Evolutionary conservation across 2,888 invertebrate species (phyloP).

Genomic region (Noctua janthina): DNA sequence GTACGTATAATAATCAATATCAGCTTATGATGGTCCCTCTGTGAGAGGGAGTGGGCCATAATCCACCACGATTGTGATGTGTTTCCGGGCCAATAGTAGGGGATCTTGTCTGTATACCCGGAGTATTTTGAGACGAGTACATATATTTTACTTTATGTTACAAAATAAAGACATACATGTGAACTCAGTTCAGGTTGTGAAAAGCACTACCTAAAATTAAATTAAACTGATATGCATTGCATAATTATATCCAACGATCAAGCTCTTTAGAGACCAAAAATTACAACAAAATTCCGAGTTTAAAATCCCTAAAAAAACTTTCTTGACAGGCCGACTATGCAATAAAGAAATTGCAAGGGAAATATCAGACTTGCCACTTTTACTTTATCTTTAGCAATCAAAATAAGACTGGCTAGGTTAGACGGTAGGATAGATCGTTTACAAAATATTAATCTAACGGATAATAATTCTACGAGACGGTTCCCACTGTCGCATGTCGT

Average conservation of each 20-base stretch:
- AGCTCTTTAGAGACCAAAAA: neutral
- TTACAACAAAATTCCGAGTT: neutral
- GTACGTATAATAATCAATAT: constrained; percentile 66
- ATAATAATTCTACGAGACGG: neutral
- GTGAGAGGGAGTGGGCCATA: neutral
- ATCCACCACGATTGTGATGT: neutral
- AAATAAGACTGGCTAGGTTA: too few species aligned
- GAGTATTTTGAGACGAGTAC: too few species aligned
- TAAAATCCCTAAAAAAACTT: neutral
- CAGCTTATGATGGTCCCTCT: neutral
- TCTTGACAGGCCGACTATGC: neutral
- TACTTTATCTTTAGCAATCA: too few species aligned
- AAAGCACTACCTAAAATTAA: neutral
- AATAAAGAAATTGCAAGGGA: neutral
- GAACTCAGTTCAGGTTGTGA: neutral
- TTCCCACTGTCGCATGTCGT: neutral
- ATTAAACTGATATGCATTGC: neutral
- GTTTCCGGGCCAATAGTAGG: neutral
- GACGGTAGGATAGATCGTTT: too few species aligned
- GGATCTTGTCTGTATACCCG: neutral
- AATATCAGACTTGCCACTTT: neutral
- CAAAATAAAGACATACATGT: neutral
- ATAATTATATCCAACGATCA: neutral
- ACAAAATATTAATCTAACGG: neutral
- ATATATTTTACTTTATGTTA: neutral